These are phyloP conservation scores for Xanthia icteritia DNA, from an alignment of 2,888 invertebrate species.

Conservation along the genomic window DNA sequence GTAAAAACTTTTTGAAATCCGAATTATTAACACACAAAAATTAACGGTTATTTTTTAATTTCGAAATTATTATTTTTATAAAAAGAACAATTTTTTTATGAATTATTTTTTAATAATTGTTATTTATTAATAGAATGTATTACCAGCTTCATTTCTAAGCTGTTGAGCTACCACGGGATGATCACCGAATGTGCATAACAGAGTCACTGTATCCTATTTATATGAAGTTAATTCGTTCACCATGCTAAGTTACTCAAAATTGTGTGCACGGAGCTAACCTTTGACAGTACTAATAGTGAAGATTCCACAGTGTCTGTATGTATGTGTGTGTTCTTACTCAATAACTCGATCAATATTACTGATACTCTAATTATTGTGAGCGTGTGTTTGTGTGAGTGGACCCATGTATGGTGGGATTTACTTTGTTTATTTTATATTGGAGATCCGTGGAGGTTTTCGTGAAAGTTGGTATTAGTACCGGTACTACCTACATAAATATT, in stretches of 20 bases:
- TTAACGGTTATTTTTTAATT: conserved; percentile 19
- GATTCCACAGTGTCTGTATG: conserved; percentile 67
- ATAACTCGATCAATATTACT: conserved; percentile 82
- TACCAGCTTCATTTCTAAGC: conserved; percentile 89
- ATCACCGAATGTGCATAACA: conserved; percentile 80
- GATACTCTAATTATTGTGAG: conserved; percentile 83
- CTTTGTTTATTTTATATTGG: conserved; percentile 68
- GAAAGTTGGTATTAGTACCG: neutral
- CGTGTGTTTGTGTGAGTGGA: conserved; percentile 62
- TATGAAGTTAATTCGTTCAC: conserved; percentile 88
- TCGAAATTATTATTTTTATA: neutral
- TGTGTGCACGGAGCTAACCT: conserved; percentile 87
- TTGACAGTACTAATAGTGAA: conserved; percentile 79
- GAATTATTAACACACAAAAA: conserved; percentile 16
- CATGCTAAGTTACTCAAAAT: conserved; percentile 80
- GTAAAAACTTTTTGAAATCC: conserved; percentile 8
- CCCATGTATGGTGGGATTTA: conserved; percentile 66
- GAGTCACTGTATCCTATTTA: conserved; percentile 84
- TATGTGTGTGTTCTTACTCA: conserved; percentile 80
- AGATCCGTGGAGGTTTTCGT: conserved; percentile 59
- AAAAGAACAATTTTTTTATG: neutral
- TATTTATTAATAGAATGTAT: conserved; percentile 58
- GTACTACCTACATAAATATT: neutral
- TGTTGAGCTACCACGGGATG: conserved; percentile 78
- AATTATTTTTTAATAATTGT: conserved; percentile 8